Percentiles rank a stretch among this genome's conserved stretches.
Conservation (phyloP, 1,140 invertebrate species). For the Lutraria rhynchaena region DNA sequence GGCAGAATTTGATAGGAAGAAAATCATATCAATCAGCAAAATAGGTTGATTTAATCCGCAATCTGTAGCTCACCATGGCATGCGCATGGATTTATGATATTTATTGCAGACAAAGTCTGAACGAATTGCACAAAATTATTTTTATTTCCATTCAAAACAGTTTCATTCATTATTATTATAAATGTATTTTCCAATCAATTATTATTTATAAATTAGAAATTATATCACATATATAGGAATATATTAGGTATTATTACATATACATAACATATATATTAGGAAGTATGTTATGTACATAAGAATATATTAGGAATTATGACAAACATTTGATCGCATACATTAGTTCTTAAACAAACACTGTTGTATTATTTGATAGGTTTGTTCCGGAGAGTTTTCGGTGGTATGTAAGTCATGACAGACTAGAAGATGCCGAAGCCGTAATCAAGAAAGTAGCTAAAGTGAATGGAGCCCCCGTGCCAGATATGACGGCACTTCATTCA, state of each 20-base stretch:
- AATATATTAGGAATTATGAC: no score
- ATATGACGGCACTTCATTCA: not conserved
- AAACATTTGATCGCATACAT: no score
- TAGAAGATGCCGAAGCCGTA: constrained; percentile 21
- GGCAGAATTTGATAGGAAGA: no score
- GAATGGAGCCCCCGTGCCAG: constrained; percentile 10
- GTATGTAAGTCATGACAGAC: constrained; percentile 24
- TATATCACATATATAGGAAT: no score
- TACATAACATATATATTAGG: no score
- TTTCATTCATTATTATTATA: not conserved
- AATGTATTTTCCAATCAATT: no score
- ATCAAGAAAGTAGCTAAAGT: constrained; percentile 32
- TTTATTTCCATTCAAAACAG: not conserved
- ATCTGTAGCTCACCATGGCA: not conserved
- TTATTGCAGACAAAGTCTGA: not conserved
- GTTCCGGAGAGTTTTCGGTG: constrained; percentile 49
- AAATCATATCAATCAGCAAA: not conserved
- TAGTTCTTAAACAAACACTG: no score
- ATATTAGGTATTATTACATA: no score
- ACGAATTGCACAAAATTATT: not conserved
- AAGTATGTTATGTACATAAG: no score
- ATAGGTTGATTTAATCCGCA: not conserved
- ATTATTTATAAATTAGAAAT: no score
- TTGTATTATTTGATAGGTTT: constrained; percentile 17
- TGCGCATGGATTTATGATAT: no score